A percentile compares a stretch with the other conserved stretches of the same genome.
Conservation (phyloP, 37 sponge, comb jelly and placozoan species). For the Theonella swinhoei region DNA sequence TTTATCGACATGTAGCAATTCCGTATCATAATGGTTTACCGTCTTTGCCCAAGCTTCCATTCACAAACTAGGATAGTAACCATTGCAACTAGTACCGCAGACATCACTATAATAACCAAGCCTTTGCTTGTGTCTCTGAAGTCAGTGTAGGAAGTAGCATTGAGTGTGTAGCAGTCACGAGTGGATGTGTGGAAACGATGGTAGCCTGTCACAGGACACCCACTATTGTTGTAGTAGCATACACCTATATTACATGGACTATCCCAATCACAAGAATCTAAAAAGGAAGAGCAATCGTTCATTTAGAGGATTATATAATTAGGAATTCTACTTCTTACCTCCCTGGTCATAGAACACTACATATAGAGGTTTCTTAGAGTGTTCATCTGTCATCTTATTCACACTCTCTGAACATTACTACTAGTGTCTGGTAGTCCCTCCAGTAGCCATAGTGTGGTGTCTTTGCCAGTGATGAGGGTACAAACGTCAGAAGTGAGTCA, state of each 20-base stretch:
- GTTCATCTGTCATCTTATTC: background rate
- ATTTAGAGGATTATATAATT: background rate
- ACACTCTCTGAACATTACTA: slow-evolving; percentile 26
- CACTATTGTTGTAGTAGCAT: slow-evolving; percentile 38
- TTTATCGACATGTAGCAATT: too few species aligned
- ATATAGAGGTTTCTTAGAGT: background rate
- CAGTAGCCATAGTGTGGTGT: slow-evolving; percentile 15
- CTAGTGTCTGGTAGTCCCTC: slow-evolving; percentile 42
- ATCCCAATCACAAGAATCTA: slow-evolving; percentile 19
- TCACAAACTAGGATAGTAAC: too few species aligned
- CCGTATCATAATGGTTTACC: too few species aligned
- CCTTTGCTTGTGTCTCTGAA: too few species aligned
- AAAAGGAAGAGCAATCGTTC: background rate
- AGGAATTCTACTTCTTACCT: background rate
- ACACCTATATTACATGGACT: slow-evolving; percentile 4
- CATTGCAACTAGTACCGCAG: background rate
- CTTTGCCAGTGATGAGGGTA: background rate
- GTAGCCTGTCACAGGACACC: slow-evolving; percentile 18
- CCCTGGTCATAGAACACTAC: background rate
- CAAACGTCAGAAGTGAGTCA: slow-evolving; percentile 9
- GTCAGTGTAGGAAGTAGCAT: too few species aligned
- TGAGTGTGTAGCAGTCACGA: too few species aligned
- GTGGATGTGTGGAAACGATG: slow-evolving; percentile 4
- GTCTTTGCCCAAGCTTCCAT: too few species aligned
- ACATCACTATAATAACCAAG: background rate